Evolutionary conservation across 2,113 vertebrate genomes (phyloP).

Genomic region (Dasyprocta punctata): DNA sequence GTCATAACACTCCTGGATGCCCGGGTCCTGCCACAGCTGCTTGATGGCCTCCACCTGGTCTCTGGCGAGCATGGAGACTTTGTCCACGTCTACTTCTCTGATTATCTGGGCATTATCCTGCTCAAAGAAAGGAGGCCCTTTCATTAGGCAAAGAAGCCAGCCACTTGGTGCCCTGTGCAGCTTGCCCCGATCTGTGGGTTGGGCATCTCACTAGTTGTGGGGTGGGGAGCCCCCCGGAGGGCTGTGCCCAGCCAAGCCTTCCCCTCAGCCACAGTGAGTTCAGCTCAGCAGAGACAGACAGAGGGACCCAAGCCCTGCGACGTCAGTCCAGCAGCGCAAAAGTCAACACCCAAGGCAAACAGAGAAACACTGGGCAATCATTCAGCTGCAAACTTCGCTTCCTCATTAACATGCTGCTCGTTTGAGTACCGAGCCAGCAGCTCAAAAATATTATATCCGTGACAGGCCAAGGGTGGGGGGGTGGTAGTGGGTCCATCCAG

Average conservation of each 20-base stretch:
- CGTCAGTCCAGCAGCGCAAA: not conserved
- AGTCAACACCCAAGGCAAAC: no score
- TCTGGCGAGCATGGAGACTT: constrained; percentile 84
- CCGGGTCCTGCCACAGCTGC: constrained; percentile 89
- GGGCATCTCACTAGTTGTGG: not conserved
- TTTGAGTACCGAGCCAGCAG: not conserved
- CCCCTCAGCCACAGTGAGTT: not conserved
- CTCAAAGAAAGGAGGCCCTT: constrained; percentile 5
- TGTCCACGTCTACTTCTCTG: constrained; percentile 90
- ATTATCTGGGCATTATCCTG: constrained; percentile 87
- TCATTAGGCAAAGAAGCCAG: not conserved
- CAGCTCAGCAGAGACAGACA: not conserved
- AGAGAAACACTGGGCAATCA: not conserved
- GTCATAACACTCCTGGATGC: constrained; percentile 91
- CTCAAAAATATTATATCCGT: not conserved
- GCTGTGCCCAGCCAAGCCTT: not conserved
- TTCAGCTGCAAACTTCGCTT: not conserved
- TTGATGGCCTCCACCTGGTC: constrained; percentile 86
- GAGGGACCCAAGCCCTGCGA: not conserved
- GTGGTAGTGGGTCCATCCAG: not conserved
- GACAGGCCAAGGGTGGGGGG: no score
- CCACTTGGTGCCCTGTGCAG: fast-evolving
- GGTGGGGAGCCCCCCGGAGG: fast-evolving
- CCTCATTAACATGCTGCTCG: not conserved
- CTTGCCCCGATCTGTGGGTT: not conserved